Base-by-base conservation (phyloP, 2,888 invertebrate genomes). In the Mellilla xanthometata region DNA sequence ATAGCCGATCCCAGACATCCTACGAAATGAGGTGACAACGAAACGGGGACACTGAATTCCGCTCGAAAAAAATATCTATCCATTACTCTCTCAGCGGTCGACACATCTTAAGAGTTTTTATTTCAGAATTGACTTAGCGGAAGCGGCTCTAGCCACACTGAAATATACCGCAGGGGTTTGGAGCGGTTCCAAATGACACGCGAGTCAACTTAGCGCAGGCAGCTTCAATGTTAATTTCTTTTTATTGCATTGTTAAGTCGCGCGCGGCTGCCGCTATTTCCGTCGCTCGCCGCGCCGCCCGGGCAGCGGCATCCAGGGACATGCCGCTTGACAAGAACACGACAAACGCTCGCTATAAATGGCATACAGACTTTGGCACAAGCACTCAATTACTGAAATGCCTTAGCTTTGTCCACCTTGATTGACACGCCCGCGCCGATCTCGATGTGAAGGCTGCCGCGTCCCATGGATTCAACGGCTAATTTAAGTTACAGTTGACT, bases 221-320 rank as follows among this genome's bases (percentile, higher is more conserved):
- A 72, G 71, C 86, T 78, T 82, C 75, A 72, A 79, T 86, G 85
- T 88, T 86, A 77, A 87, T 87, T 87, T 88, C 88, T 89, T 89
- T 89, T 88, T 89, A 89, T 89, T 88, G 85, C 88, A 89, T 89
- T 89, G 88, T 89, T 86, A 87, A 87, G 86, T 73, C 79, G 81
- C 81, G 67, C 81, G 81, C 76, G 81, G 77, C 76, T 72, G 76
- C 54, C 58, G 77, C 85, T 88, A 88, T 88, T 88, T 88, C 65
- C 50, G 88, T 80, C 76, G 87, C 84, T 85, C 76, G 79, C 68
- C 71, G 76, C 76, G 45, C 51, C 75, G 85, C 80, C 83, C 85
- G 83, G 85, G 85, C 81, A 58, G 58, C 64, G 78, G 74, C 80
- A 76, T 76, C 81, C 81, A 80, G 77, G 76, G 81, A 76, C 79